A percentile compares a stretch with the other conserved stretches of the same genome.
phyloP scores from a whole-genome alignment of 2,113 vertebrate genomes.

The Rhabdomys dilectus region DNA sequence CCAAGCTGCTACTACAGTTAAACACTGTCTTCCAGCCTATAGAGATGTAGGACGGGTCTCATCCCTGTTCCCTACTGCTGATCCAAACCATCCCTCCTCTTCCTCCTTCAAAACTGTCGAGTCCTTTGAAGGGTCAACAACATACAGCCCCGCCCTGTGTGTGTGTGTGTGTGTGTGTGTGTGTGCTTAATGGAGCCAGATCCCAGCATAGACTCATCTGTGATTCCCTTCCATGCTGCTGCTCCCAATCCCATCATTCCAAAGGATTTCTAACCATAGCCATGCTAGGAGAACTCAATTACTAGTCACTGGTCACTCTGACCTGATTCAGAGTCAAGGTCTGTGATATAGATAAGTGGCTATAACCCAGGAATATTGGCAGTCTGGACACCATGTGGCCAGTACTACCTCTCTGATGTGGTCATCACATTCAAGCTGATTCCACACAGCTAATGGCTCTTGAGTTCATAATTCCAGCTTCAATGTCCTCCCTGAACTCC shows the following conservation, averaged over 20 bases:
- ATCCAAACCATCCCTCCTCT: not conserved
- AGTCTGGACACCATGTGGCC: not conserved
- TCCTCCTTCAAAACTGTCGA: not conserved
- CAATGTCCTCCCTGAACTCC: not conserved
- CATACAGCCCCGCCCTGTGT: too few species aligned
- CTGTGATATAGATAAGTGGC: not conserved
- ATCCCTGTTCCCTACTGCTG: not conserved
- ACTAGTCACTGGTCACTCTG: not conserved
- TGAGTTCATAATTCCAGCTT: not conserved
- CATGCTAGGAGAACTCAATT: not conserved
- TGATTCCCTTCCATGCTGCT: not conserved
- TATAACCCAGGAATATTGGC: not conserved
- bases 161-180: too few species aligned
- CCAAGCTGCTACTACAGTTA: not conserved
- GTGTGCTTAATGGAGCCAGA: not conserved
- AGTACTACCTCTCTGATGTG: fast-evolving
- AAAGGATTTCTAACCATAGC: not conserved
- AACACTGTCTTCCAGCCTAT: not conserved
- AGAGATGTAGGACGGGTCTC: not conserved
- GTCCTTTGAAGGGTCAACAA: not conserved
- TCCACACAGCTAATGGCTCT: not conserved
- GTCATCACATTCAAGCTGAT: not conserved
- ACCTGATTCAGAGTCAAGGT: not conserved
- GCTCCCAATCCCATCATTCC: not conserved
- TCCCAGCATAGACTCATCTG: not conserved